Base-by-base conservation (phyloP, 2,888 invertebrate species). In the Heteromurus nitidus region DNA sequence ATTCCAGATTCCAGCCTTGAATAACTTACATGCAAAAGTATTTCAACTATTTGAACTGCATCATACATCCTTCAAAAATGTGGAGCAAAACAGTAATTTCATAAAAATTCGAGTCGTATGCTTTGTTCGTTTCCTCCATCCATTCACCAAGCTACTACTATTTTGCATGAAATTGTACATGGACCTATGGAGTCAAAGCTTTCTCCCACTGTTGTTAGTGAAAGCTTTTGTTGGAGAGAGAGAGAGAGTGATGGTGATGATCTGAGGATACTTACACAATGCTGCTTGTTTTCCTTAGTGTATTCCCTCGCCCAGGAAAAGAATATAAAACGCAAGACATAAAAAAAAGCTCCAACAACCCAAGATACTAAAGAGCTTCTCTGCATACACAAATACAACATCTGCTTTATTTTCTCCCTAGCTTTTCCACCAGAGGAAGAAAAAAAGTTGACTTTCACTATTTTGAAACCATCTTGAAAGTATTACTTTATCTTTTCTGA, bases 301-400 rank as follows among this genome's bases (percentile, higher is more conserved):
- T 64, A 9, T 64, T 20, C 5, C 16, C n/a, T 62, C 16, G 2
- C 7, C 20, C 36, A 62, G 30, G 18, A 20, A 36, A 36, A 50
- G 64, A 2, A 20, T 31, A 64, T 20, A 64, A 20, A 64, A 20
- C 22, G 5, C n/a, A 30, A 22, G 64, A 18, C 64, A 36, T 64
- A 64, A 20, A 64, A 64, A 64, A 20, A 64, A 64, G 36, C 36
- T 11, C 13, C 36, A 64, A 20, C 31, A 31, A 30, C n/a, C n/a
- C n/a, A 64, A 31, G 18, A 30, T 36, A 36, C 7, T 36, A 36
- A 36, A 36, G 36, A 36, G 36, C 36, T 36, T 36, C 36, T 36
- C 5, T 36, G 36, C 13, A 36, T 36, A 9, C 36, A 36, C 13
- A 36, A 9, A 13, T 36, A 36, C 7, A 36, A 5, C 36, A 36